A percentile compares a stretch with the other conserved stretches of the same genome.
Conservation (phyloP, 2,888 invertebrate genomes). For the Neelides folsomi region DNA sequence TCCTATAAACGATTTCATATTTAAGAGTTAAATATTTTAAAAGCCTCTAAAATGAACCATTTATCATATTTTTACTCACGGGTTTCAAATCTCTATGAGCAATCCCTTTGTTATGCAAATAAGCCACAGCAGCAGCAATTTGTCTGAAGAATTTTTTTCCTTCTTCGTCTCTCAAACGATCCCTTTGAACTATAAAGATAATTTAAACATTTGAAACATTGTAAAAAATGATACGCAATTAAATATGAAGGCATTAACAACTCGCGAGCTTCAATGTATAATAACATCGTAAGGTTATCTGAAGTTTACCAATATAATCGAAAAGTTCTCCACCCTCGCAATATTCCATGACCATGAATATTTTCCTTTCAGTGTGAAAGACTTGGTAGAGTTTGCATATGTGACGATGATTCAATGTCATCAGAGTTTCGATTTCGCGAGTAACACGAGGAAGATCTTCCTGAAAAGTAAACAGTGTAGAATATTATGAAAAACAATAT, state of each 20-base stretch:
- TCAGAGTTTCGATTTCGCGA: conserved; percentile 59
- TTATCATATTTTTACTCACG: conserved; percentile 40
- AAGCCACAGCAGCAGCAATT: conserved; percentile 63
- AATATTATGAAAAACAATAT: too few relatives aligned
- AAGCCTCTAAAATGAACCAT: too few relatives aligned
- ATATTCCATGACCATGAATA: conserved; percentile 67
- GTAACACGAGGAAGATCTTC: conserved; percentile 58
- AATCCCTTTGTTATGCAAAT: conserved; percentile 59
- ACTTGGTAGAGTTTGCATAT: conserved; percentile 67
- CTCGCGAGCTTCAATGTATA: too few relatives aligned
- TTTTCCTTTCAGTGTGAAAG: conserved; percentile 58
- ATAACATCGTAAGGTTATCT: too few relatives aligned
- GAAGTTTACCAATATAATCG: conserved; percentile 53
- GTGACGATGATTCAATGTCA: conserved; percentile 54
- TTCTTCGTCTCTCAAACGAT: conserved; percentile 54
- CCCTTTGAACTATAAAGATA: conserved; percentile 48
- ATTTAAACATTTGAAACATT: neutral
- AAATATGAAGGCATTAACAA: too few relatives aligned
- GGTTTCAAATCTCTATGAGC: conserved; percentile 71
- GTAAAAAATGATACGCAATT: too few relatives aligned
- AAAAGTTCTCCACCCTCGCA: conserved; percentile 72
- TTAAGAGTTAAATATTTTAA: neutral
- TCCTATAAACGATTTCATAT: conserved; percentile 44
- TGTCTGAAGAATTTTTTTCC: conserved; percentile 64
- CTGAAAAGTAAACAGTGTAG: conserved; percentile 40